Base-by-base conservation (phyloP, 1,140 invertebrate species). In the Marisa cornuarietis region DNA sequence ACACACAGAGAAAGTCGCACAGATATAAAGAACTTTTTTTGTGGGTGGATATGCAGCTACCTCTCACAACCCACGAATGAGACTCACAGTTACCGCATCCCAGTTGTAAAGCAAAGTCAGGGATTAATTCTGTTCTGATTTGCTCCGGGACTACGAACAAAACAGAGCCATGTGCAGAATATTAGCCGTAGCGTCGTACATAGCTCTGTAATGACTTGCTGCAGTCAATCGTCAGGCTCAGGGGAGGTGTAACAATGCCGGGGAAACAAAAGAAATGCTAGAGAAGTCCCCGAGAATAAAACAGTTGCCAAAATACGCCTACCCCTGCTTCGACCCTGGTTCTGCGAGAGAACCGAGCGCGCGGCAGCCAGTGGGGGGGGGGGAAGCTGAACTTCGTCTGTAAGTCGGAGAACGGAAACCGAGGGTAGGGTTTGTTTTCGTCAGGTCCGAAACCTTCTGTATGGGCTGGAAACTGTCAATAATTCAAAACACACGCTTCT, bases 281-380 rank as follows among this genome's bases (percentile, higher is more conserved):
- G 54, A 75, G 24, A 63, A 13, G 26, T 24, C 61, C 6, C 18
- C 1, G 58, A 62, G 11, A 58, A 18, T 58, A 11, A 75, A 75
- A 75, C 73, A 75, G 54, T 75, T 75, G 73, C 54, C 58, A 26
- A 75, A 75, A 75, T 75, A 75, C 62, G 73, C 66, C n/a, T 22
- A 14, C 0, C 66, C 16, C 14, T 14, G 24, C 66, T 68, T 22
- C 66, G n/a, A 24, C 31, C 69, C 26, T 26, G 16, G 14, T 54
- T 26, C 73, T n/a, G 58, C 73, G 26, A 5, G 22, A 9, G 18
- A 16, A 26, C 73, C 14, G 73, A 75, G 62, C 73, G 16, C 26
- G 54, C 26, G 58, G 16, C 54, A 24, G 58, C 73, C 58, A n/a
- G n/a, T n/a, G n/a, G n/a, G n/a, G 58, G 73, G 62, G 11, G 31